Evolutionary conservation across 2,113 vertebrate genomes (phyloP), one percentile per base, ranked within the genome.

Genomic region (Apeltes quadracus): DNA sequence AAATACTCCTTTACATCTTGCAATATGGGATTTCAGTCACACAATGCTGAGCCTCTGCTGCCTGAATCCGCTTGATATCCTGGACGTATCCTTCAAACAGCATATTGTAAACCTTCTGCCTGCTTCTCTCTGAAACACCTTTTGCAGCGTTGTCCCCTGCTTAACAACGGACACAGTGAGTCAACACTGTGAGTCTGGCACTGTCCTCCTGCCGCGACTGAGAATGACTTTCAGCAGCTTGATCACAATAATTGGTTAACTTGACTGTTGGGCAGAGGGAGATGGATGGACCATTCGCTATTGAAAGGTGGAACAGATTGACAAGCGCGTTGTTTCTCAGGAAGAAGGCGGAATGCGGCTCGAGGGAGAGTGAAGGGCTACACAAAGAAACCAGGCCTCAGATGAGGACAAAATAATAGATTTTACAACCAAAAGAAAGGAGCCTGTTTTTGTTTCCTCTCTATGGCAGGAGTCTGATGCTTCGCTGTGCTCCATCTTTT

Each of bases 221-320:
- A 84, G 86, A 90, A 89, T 89, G 51, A 84, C 80, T 90, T 89
- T 84, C 72, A 86, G 86, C 78, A 84, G 85, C 85, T 86, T 89
- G 79, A 89, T 90, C 74, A 61, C 86, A 85, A 85, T 88, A 91
- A 90, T 90, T 90, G 87, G 74, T n/a, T n/a, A n/a, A n/a, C 70
- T 82, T 72, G 74, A 74, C 83, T 85, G 85, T 81, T 76, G 75
- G 74, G 80, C 64, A 67, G 75, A 81, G 75, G 58, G 67, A 74
- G 79, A 88, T 61, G 75, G 87, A 78, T 79, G 68, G 76, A 84
- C 83, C 77, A 86, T 89, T 88, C 85, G 72, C 86, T 85, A 72
- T 77, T 84, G 81, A 89, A 88, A 84, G 34, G 62, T 36, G 68
- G 32, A 75, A 86, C 84, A 88, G 86, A 91, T 78, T 87, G 89